A percentile compares a stretch with the other conserved stretches of the same genome.
These are phyloP conservation scores for Athalia circularis DNA, from an alignment of 2,888 invertebrate species.

Conservation along the genomic window DNA sequence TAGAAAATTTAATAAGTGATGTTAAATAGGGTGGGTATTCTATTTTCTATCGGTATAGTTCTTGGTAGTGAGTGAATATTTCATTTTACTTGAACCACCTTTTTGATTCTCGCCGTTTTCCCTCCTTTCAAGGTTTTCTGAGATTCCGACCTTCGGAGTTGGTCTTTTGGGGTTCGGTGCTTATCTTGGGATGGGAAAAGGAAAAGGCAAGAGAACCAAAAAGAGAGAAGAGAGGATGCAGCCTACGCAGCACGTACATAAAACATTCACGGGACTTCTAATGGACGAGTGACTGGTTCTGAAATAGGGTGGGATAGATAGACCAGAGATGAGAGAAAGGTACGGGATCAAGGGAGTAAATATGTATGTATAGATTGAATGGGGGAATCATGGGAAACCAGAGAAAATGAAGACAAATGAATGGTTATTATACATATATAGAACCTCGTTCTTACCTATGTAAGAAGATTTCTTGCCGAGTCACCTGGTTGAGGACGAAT, in stretches of 20 bases:
- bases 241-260: constrained; percentile 27
- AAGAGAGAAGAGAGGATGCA: background rate
- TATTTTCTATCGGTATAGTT: constrained; percentile 19
- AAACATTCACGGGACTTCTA: constrained; percentile 39
- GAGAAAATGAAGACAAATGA: too few relatives aligned
- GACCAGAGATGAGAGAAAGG: constrained; percentile 25
- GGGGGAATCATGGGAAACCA: too few relatives aligned
- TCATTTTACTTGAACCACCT: constrained; percentile 19
- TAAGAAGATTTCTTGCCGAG: too few relatives aligned
- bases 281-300: constrained; percentile 32
- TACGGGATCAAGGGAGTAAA: background rate
- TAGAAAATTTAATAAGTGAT: too few relatives aligned
- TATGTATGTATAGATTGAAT: too few relatives aligned
- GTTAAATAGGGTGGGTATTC: background rate
- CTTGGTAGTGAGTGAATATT: constrained; percentile 28
- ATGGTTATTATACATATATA: too few relatives aligned
- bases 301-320: constrained; percentile 13
- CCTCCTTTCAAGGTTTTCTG: constrained; percentile 1
- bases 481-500: too few relatives aligned
- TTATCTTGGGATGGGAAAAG: too few relatives aligned
- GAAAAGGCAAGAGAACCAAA: too few relatives aligned
- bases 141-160: constrained; percentile 15
- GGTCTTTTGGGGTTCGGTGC: background rate
- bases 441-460: too few relatives aligned
- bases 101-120: constrained; percentile 20